A percentile compares a stretch with the other conserved stretches of the same genome.
phyloP scores from a whole-genome alignment of 2,888 invertebrate species.

The Caenorhabditis panamensis region DNA sequence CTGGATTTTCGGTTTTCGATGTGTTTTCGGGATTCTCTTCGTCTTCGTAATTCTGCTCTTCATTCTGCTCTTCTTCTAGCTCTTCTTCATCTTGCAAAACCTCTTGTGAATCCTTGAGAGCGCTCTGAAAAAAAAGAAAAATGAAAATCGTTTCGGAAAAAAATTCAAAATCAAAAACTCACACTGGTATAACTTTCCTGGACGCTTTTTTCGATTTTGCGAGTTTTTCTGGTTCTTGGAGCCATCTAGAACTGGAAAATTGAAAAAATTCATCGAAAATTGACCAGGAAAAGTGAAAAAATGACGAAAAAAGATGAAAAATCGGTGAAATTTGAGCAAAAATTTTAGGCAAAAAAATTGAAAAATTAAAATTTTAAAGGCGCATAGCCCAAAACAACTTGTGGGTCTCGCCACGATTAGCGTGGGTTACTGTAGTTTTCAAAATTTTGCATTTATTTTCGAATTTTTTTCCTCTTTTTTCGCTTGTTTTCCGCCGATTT shows the following conservation, averaged over 20 bases:
- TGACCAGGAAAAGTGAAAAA: not conserved
- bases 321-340: not conserved
- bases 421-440: not conserved
- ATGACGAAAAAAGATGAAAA: not conserved
- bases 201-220: not conserved
- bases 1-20: no score
- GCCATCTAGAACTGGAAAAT: constrained; percentile 10
- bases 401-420: constrained; percentile 5
- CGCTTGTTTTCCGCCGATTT: not conserved
- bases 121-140: no score
- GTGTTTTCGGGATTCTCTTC: no score
- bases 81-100: no score
- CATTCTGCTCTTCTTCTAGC: no score
- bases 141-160: not conserved
- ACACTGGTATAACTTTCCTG: not conserved
- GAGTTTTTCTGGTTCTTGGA: constrained; percentile 14
- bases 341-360: not conserved
- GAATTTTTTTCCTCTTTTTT: not conserved
- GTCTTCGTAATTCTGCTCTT: no score
- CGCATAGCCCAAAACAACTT: not conserved
- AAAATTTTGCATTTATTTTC: not conserved
- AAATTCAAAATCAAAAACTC: not conserved
- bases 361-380: constrained; percentile 5
- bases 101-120: no score
- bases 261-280: not conserved